These are phyloP conservation scores for Eupsilia transversa DNA, from an alignment of 2,888 invertebrate species.

Conservation along the genomic window DNA sequence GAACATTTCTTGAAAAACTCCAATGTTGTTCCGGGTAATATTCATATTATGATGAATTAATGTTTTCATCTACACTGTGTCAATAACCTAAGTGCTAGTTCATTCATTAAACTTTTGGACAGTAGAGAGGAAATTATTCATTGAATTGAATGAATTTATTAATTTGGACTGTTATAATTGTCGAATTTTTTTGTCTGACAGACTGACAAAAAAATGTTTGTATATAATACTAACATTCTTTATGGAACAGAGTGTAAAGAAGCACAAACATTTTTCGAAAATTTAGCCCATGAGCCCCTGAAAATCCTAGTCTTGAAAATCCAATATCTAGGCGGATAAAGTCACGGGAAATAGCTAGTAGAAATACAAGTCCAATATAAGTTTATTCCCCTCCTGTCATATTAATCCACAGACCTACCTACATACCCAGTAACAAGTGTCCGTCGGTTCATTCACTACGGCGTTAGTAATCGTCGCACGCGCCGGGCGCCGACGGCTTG, in stretches of 20 bases:
- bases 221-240: neutral
- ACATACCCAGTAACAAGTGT: slow-evolving; percentile 5
- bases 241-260: neutral
- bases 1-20: too few relatives aligned
- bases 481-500: slow-evolving; percentile 31
- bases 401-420: slow-evolving; percentile 29
- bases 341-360: neutral
- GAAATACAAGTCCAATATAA: neutral
- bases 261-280: neutral
- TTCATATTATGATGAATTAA: too few relatives aligned
- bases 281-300: neutral
- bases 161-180: too few relatives aligned
- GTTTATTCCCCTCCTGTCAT: slow-evolving; percentile 13
- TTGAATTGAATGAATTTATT: neutral
- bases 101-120: neutral
- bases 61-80: too few relatives aligned
- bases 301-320: neutral
- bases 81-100: too few relatives aligned
- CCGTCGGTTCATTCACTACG: slow-evolving; percentile 48
- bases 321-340: neutral
- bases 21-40: too few relatives aligned
- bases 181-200: too few relatives aligned
- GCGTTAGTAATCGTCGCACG: slow-evolving; percentile 46
- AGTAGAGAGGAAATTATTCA: neutral
- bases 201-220: too few relatives aligned